Percentiles rank a stretch among this genome's conserved stretches.
phyloP scores from a whole-genome alignment of 2,888 invertebrate species.

The Leptinotarsa rubiginosa region DNA sequence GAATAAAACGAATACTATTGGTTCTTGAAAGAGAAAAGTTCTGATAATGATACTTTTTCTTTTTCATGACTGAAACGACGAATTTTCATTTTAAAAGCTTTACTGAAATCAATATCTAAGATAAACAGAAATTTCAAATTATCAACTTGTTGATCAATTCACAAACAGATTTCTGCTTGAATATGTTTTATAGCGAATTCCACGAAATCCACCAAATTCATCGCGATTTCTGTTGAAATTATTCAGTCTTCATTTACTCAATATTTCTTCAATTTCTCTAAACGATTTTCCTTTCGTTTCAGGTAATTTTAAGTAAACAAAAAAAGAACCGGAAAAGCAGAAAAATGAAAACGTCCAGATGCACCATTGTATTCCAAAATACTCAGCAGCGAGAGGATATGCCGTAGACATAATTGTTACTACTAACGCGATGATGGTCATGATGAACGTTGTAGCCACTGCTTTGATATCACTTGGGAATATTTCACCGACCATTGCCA shows the following conservation, averaged over 20 bases:
- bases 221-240: too few species aligned
- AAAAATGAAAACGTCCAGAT: slow-evolving; percentile 29
- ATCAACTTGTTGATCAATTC: too few species aligned
- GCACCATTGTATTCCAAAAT: slow-evolving; percentile 26
- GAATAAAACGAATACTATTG: too few species aligned
- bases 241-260: slow-evolving; percentile 8
- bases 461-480: slow-evolving; percentile 27
- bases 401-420: background rate
- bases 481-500: slow-evolving; percentile 22
- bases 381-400: slow-evolving; percentile 23
- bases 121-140: too few species aligned
- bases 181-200: too few species aligned
- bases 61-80: too few species aligned
- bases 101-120: too few species aligned
- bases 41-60: too few species aligned
- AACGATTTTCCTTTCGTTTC: slow-evolving; percentile 37
- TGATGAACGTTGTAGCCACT: slow-evolving; percentile 23
- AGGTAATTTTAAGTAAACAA: slow-evolving; percentile 33
- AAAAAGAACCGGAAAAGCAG: slow-evolving; percentile 22
- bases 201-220: too few species aligned
- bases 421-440: slow-evolving; percentile 12
- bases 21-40: too few species aligned
- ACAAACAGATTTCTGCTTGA: too few species aligned
- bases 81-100: too few species aligned
- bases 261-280: slow-evolving; percentile 31